phyloP scores from a whole-genome alignment of 2,888 invertebrate species.

The Cotesia congregata region DNA sequence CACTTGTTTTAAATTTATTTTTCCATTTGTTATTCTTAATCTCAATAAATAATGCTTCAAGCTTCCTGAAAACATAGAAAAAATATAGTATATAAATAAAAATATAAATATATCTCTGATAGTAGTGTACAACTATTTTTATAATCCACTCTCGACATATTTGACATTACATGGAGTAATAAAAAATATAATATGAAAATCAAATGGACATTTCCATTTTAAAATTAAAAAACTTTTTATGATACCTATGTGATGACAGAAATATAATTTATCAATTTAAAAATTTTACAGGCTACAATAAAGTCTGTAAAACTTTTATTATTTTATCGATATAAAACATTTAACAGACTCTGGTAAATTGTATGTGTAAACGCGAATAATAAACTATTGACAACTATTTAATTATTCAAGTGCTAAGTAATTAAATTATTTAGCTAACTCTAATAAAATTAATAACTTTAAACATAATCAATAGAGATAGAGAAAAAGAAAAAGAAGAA shows the following conservation, averaged over 20 bases:
- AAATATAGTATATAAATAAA: not conserved
- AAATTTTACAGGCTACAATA: not conserved
- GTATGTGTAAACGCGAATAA: not conserved
- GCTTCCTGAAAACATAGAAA: slow-evolving; percentile 6
- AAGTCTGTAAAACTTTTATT: not conserved
- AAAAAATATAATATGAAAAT: not conserved
- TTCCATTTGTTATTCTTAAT: not conserved
- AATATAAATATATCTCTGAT: not conserved
- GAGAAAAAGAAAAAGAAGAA: not conserved
- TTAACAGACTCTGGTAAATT: not conserved
- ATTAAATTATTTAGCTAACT: not conserved
- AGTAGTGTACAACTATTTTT: not conserved
- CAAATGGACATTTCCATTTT: not conserved
- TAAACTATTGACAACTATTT: not conserved
- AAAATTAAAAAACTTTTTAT: slow-evolving; percentile 1
- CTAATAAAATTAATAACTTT: not conserved
- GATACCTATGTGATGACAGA: not conserved
- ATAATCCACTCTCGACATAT: not conserved
- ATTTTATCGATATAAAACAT: not conserved
- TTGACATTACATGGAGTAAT: not conserved
- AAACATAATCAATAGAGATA: not conserved
- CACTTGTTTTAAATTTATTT: slow-evolving; percentile 7
- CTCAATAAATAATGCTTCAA: not conserved
- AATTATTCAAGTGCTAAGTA: too few relatives aligned
- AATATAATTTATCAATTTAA: not conserved